Evolutionary conservation across 1,140 invertebrate species (phyloP).

Genomic region (Babylonia areolata): DNA sequence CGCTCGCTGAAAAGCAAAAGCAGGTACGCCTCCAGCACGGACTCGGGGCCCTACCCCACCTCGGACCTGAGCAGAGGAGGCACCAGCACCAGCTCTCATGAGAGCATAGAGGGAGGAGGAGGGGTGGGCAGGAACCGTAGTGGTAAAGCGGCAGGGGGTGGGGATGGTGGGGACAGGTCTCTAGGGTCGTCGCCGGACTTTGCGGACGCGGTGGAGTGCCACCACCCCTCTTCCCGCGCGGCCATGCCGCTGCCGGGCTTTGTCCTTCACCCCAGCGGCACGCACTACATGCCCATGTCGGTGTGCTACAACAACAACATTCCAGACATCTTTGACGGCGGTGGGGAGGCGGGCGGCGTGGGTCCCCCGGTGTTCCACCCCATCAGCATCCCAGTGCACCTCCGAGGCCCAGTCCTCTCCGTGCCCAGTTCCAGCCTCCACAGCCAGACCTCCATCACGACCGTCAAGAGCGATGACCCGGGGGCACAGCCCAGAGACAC

Average conservation of each 20-base stretch:
- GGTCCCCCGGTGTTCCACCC: conserved; percentile 87
- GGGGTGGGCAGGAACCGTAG: not conserved
- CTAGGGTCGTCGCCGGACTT: too few relatives aligned
- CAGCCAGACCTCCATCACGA: not conserved
- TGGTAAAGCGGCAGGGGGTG: not conserved
- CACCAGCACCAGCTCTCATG: not conserved
- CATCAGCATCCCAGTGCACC: conserved; percentile 78
- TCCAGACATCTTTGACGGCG: conserved; percentile 81
- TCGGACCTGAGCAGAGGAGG: conserved; percentile 7
- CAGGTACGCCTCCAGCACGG: conserved; percentile 55
- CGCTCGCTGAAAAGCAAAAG: conserved; percentile 39
- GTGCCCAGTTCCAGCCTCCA: conserved; percentile 38
- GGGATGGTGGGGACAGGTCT: not conserved
- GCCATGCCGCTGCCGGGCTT: conserved; percentile 84
- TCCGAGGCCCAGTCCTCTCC: conserved; percentile 60
- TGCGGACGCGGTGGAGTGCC: not conserved
- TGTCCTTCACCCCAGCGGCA: conserved; percentile 87
- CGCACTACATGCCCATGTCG: conserved; percentile 94
- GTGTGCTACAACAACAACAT: conserved; percentile 85
- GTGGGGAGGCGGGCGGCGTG: conserved; percentile 71
- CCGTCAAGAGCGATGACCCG: not conserved
- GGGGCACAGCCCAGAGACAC: not conserved
- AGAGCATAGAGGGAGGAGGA: not conserved
- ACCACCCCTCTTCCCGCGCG: not conserved
- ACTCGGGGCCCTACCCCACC: conserved; percentile 67